Base-by-base conservation (phyloP, 2,888 invertebrate species). In the Macropis europaea region DNA sequence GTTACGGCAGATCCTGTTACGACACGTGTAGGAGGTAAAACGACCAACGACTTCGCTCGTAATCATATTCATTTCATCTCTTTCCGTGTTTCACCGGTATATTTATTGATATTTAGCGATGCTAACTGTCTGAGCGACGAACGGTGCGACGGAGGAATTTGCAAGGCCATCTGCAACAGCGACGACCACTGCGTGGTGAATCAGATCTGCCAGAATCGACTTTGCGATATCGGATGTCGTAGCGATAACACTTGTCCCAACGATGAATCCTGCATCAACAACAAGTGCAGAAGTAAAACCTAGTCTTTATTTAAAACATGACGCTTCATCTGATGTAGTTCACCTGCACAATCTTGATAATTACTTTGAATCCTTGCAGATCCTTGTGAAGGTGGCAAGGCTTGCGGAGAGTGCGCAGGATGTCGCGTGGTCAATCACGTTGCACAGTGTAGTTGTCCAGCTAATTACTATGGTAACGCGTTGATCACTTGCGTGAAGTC, bases 171-270 rank as follows among this genome's bases (percentile, higher is more conserved):
- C 28, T 97, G 97, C 86, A 97, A 97, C 86, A 96, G 94, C 56
- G 97, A 97, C 87, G 92, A 94, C 11, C 94, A 95, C 68, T 97
- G 97, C 85, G 93, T 93, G 17, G 91, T 93, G 11, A 94, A 95
- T 77, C 95, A 97, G 90, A 96, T 97, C 82, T 97, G 97, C 85
- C 95, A 96, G 88, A 96, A 95, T 83, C 93, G 97, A 82, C 92
- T 97, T 74, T 97, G 97, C 87, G 94, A 96, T 86, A 93, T 94
- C 83, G 97, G 97, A 45, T 97, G 97, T 86, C 93, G 97, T 68
- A 95, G 94, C 85, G 97, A 97, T 87, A 93, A 94, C 43, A 93
- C 94, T 11, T 97, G 97, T 87, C 92, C 93, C 6, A 92, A 91
- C 70, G 92, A 94, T 68, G 93, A 96, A 89, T 94, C 97, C 11